A percentile compares a stretch with the other conserved stretches of the same genome.
These are phyloP conservation scores for Candoia aspera DNA, from an alignment of 2,113 vertebrate species.

Conservation along the genomic window DNA sequence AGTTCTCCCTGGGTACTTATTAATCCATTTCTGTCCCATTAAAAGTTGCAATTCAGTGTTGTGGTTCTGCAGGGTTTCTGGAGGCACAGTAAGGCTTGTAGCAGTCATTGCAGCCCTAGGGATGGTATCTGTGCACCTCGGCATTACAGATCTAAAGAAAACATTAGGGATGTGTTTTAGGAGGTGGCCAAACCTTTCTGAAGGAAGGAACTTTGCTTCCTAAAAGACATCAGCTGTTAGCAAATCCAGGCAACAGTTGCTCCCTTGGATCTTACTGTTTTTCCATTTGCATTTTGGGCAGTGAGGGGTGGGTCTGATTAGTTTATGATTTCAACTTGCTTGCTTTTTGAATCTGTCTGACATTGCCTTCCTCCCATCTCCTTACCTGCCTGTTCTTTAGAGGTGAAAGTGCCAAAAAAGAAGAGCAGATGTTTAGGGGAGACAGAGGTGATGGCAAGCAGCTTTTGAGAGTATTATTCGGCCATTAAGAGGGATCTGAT, in stretches of 20 bases:
- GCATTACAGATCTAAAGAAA: neutral
- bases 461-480: too few species aligned
- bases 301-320: rapidly evolving
- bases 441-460: neutral
- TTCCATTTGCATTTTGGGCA: neutral
- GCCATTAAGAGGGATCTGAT: too few species aligned
- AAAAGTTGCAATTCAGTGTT: neutral
- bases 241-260: neutral
- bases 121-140: neutral
- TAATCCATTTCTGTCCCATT: neutral
- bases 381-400: neutral
- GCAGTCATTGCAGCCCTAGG: neutral
- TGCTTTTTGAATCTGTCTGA: neutral
- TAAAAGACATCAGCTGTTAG: neutral
- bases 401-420: neutral
- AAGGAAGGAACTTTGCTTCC: neutral
- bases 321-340: neutral
- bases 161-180: neutral
- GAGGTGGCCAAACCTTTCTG: neutral
- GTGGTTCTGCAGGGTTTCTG: neutral
- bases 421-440: neutral
- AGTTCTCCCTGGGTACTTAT: neutral
- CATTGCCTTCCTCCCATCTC: neutral
- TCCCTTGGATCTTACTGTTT: neutral
- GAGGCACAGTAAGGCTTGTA: neutral